phyloP scores from a whole-genome alignment of 2,888 invertebrate genomes.

The Achlya flavicornis region DNA sequence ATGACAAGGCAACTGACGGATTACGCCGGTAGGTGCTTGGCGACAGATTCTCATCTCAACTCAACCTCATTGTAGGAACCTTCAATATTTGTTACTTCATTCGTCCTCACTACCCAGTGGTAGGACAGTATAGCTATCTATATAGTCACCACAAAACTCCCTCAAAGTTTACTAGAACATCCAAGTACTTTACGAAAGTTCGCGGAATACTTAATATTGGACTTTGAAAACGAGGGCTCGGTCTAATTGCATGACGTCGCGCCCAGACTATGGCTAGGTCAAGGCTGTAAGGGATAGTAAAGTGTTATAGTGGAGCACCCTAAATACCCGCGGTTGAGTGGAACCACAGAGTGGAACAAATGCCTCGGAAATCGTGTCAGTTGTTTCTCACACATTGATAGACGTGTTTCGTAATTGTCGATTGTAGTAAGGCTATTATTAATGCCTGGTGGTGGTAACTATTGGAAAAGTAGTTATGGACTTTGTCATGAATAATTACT shows the following conservation, averaged over 20 bases:
- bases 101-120: too few relatives aligned
- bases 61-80: too few relatives aligned
- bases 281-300: not conserved
- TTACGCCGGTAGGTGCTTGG: too few relatives aligned
- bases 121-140: too few relatives aligned
- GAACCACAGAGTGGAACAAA: not conserved
- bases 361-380: not conserved
- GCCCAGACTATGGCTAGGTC: not conserved
- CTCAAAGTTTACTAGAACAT: not conserved
- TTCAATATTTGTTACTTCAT: too few relatives aligned
- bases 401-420: slow-evolving; percentile 1
- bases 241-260: not conserved
- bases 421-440: not conserved
- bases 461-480: not conserved
- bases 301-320: not conserved
- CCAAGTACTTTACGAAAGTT: not conserved
- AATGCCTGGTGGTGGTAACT: not conserved
- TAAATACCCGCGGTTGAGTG: not conserved
- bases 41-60: too few relatives aligned
- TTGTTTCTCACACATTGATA: not conserved
- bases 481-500: not conserved
- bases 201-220: not conserved
- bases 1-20: too few relatives aligned
- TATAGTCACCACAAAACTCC: too few relatives aligned
- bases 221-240: slow-evolving; percentile 1